Evolutionary conservation across 1,140 invertebrate species (phyloP), one percentile per base, ranked within the genome.

Genomic region (Mizuhopecten yessoensis): DNA sequence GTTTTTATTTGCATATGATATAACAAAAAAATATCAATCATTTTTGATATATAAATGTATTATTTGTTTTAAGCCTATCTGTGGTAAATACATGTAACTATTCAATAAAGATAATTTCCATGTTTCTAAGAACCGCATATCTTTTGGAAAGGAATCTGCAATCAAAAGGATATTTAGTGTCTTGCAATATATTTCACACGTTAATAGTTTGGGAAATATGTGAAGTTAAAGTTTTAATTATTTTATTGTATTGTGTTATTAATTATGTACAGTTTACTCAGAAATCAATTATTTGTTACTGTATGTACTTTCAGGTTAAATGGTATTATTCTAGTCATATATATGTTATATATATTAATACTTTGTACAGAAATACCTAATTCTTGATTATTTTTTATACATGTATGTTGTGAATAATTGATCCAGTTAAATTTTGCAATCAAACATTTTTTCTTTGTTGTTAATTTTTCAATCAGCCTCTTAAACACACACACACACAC

Each of bases 261-360:
- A 17, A 39, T 45, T 13, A 10, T 45, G 57, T 75, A 29, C 5
- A 75, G 5, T 75, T 29, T 75, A 75, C 57, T 29, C 57, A 75
- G 23, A 75, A n/a, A 75, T n/a, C 23, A 75, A 29, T 75, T 3
- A 3, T 75, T 75, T 75, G 23, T 75, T 75, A 20, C n/a, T n/a
- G n/a, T n/a, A n/a, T 57, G 7, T 57, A 57, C 45, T 11, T 29
- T 75, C 57, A 75, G 57, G 23, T 75, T 75, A 75, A n/a, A 5
- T 75, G 57, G 29, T 75, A 75, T 75, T 75, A 75, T 75, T 75
- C 57, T 75, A 75, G 57, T 75, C 57, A 75, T 9, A 75, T 75
- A 75, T 75, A 75, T 75, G 17, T 23, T 17, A 49, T 9, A 20
- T 75, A n/a, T 75, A 75, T 29, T 75, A 75, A 75, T 45, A 45